Base-by-base conservation (phyloP, 2,888 invertebrate species). In the Sinohyriopsis cumingii region DNA sequence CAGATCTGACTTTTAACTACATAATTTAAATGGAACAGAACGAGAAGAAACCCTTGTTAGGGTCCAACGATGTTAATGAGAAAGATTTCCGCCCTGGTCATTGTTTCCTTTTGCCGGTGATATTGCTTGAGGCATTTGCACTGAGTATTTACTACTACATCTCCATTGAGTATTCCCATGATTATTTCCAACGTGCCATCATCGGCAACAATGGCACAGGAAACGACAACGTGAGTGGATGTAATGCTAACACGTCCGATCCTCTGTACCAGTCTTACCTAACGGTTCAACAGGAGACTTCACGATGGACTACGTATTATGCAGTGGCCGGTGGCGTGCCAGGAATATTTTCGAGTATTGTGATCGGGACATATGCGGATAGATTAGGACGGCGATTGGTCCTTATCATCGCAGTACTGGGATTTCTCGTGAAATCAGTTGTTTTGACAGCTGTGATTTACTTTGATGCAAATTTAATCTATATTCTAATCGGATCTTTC, bases 341-440 rank as follows among this genome's bases (percentile, higher is more conserved):
- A 5, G 72, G 77, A 20, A 62, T 77, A 18, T 69, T 77, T 54
- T 61, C 69, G 24, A 77, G 72, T 53, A 19, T 79, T 4, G 33
- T 79, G 3, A 71, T 70, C 60, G 71, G 71, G n/a, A 64, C 79
- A 6, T 75, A 73, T 59, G 72, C 77, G 0, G 79, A 79, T 22
- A 55, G 71, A 20, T 59, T 75, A 53, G 79, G 79, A 59, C 60
- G 79, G 55, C 71, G 65, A 25, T 69, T 72, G 63, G 28, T 74
- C 22, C 64, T 79, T 20, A n/a, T 74, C 12, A 15, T 75, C 15
- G 68, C 63, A 25, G 65, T 65, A 3, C 5, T 59, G 15, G 75
- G 77, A 33, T 56, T 54, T 1, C 45, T 62, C 3, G 20, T 75
- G 5, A 66, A 65, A 19, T 15, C 61, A 9, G 33, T 24, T 7